These are phyloP conservation scores for Cotesia glomerata DNA, from an alignment of 1,140 invertebrate species.

Conservation along the genomic window DNA sequence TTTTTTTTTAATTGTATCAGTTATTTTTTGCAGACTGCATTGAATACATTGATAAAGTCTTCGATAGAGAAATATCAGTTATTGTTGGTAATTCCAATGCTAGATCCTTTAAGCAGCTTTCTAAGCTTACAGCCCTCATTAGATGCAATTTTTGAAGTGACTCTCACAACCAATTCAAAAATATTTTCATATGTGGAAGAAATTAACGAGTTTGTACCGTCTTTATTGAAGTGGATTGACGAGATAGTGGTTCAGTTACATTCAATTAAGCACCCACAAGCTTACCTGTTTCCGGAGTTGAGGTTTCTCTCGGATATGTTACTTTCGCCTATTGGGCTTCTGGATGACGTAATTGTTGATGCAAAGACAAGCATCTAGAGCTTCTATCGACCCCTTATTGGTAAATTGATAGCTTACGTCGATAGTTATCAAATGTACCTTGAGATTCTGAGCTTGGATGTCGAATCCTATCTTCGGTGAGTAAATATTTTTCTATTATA, in stretches of 20 bases:
- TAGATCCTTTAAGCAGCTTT: too few species aligned
- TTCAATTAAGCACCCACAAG: conserved; percentile 73
- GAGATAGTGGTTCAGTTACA: conserved; percentile 70
- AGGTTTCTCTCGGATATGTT: conserved; percentile 72
- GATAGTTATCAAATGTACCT: conserved; percentile 42
- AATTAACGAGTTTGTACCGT: conserved; percentile 45
- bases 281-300: conserved; percentile 71
- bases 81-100: too few species aligned
- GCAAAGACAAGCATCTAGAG: conserved; percentile 61
- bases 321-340: conserved; percentile 73
- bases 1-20: too few species aligned
- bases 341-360: conserved; percentile 67
- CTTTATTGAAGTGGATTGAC: conserved; percentile 69
- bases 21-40: too few species aligned
- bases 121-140: too few species aligned
- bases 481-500: conserved; percentile 46
- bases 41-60: too few species aligned
- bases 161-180: conserved; percentile 47
- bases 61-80: too few species aligned
- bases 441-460: conserved; percentile 64
- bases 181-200: conserved; percentile 69
- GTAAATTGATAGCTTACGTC: conserved; percentile 61
- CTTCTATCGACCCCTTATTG: conserved; percentile 69
- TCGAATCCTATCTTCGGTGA: conserved; percentile 68
- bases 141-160: too few species aligned